Percentiles rank a stretch among this genome's conserved stretches.
Evolutionary conservation across 2,797 vertebrate genomes (phyloP).

Genomic region (Synanceia verrucosa): DNA sequence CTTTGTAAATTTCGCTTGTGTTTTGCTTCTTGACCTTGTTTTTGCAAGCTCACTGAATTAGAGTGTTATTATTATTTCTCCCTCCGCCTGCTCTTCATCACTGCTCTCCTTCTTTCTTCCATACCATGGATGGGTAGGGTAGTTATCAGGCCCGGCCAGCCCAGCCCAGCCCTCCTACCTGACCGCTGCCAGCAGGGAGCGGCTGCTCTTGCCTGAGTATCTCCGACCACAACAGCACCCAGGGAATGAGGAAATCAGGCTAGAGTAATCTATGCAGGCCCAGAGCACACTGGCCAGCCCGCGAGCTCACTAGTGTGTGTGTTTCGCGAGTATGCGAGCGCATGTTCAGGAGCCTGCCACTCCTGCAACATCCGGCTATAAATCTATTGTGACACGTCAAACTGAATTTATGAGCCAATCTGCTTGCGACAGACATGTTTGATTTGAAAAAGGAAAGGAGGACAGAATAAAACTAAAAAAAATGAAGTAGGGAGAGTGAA

Average conservation of each 20-base stretch:
- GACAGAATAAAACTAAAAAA: slow-evolving; percentile 46
- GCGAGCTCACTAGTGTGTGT: slow-evolving; percentile 29
- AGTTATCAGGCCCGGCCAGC: slow-evolving; percentile 85
- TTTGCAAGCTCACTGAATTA: background rate
- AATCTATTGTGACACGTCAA: slow-evolving; percentile 99
- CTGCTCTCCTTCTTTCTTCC: slow-evolving; percentile 28
- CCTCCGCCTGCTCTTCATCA: slow-evolving; percentile 14
- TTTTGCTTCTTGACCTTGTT: background rate
- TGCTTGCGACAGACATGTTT: slow-evolving; percentile 91
- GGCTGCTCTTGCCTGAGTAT: slow-evolving; percentile 93
- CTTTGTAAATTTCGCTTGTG: background rate
- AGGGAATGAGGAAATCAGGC: slow-evolving; percentile 95
- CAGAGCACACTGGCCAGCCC: slow-evolving; percentile 73
- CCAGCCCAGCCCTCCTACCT: slow-evolving; percentile 86
- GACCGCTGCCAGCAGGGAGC: slow-evolving; percentile 86
- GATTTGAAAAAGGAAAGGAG: slow-evolving; percentile 80
- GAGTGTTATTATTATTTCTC: slow-evolving; percentile 10
- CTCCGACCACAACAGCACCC: slow-evolving; percentile 94
- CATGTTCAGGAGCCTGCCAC: slow-evolving; percentile 86
- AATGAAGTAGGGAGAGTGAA: slow-evolving; percentile 33
- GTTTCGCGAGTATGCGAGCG: slow-evolving; percentile 25
- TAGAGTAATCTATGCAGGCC: slow-evolving; percentile 93
- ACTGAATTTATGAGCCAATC: slow-evolving; percentile 98
- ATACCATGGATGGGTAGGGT: slow-evolving; percentile 45
- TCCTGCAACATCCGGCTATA: slow-evolving; percentile 99